These are phyloP conservation scores for Myoxocephalus aenaeus DNA, from an alignment of 2,797 vertebrate species.

Conservation along the genomic window DNA sequence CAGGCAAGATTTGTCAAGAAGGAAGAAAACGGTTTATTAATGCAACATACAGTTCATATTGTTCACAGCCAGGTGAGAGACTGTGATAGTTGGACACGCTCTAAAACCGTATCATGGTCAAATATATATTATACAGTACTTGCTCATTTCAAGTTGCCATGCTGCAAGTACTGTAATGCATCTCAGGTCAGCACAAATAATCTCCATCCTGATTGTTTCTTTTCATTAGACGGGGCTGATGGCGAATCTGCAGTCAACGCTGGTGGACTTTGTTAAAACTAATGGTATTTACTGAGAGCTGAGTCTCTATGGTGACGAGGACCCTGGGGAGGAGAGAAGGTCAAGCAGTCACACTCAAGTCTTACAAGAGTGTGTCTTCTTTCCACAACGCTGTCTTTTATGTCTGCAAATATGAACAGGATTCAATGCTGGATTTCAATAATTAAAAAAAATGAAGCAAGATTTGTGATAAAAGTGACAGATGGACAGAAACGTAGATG, in stretches of 20 bases:
- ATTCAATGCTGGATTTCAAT: neutral
- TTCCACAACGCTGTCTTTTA: slow-evolving; percentile 10
- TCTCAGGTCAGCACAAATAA: slow-evolving; percentile 10
- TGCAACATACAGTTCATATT: neutral
- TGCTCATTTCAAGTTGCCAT: neutral
- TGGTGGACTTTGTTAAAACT: slow-evolving; percentile 39
- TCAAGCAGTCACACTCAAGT: slow-evolving; percentile 66
- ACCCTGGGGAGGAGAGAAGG: slow-evolving; percentile 68
- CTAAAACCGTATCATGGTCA: neutral
- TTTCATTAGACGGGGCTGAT: neutral
- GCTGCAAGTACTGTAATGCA: neutral
- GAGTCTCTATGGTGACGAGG: slow-evolving; percentile 68
- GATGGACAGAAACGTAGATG: neutral
- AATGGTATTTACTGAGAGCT: slow-evolving; percentile 50
- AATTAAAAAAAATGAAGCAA: neutral
- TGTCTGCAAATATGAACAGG: neutral
- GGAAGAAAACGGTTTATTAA: neutral
- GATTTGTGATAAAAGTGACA: neutral
- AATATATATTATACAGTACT: neutral
- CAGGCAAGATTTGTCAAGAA: neutral
- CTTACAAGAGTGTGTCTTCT: slow-evolving; percentile 46
- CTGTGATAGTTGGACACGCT: neutral
- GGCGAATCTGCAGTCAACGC: slow-evolving; percentile 27
- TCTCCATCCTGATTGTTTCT: slow-evolving; percentile 17
- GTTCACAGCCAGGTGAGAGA: neutral